Evolutionary conservation across 2,888 invertebrate genomes (phyloP), one percentile per base, ranked within the genome.

Genomic region (Dorcus hopei): DNA sequence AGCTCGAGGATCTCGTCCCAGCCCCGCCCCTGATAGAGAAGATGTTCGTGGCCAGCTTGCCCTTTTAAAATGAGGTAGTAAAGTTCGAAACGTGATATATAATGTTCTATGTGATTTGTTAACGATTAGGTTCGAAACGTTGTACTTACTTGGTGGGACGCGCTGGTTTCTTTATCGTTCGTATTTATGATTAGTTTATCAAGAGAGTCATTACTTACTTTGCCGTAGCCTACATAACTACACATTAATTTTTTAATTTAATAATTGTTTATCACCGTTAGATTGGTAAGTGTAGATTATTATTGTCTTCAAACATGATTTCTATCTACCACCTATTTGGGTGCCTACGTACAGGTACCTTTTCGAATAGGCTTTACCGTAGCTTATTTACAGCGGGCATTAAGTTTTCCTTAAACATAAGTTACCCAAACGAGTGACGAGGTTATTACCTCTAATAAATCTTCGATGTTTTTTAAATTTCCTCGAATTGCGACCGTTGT

Each of bases 1-100:
- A 95, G 79, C 82, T 95, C 54, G 95, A 95, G 79, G 95, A 95
- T 78, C 82, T 94, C 71, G 93, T 94, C 62, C 93, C 94, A 23
- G 93, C 94, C 58, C 95, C 96, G 52, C 91, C 93, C 9, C 86
- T 95, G 69, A 95, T 97, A 75, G 96, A 96, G 80, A 95, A 92
- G 78, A 92, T 96, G 91, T 97, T 95, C 79, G 91, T 93, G 72
- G 90, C 94, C 75, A 95, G 93, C 81, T 85, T 97, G 77, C 97
- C 97, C 68, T 60, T 49, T 23, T 49, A 54, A 54, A 38, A 14
- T 33, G 38, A 48, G 38, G 42, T 49, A 47, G 51, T 49, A 39
- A 54, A 52, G 40, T 57, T 49, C 52, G 57, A 66, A 65, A 59
- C 72, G 76, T 76, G 76, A 77, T 77, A 75, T 19, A 19, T 71